These are phyloP conservation scores for Callocephalon fimbriatum DNA, from an alignment of 2,113 vertebrate genomes.

Conservation along the genomic window DNA sequence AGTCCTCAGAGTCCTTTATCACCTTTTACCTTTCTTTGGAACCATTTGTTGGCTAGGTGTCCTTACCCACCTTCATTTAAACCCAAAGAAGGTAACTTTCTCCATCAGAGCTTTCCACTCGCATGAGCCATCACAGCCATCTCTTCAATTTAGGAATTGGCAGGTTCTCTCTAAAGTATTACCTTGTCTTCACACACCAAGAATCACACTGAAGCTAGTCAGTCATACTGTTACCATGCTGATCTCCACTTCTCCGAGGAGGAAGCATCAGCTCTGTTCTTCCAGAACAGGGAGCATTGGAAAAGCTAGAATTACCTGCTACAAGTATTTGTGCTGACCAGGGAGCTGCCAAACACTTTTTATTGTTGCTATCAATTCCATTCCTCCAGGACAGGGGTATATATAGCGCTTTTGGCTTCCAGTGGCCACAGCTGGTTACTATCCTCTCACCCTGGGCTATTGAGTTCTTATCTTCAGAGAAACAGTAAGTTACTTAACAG, in stretches of 20 bases:
- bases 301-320: slow-evolving; percentile 14
- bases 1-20: not conserved
- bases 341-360: slow-evolving; percentile 48
- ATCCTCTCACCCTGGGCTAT: not conserved
- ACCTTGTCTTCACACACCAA: slow-evolving; percentile 20
- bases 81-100: not conserved
- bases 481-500: slow-evolving; percentile 25
- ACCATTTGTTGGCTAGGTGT: not conserved
- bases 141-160: not conserved
- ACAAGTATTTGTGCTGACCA: slow-evolving; percentile 16
- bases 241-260: not conserved
- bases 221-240: not conserved
- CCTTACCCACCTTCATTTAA: not conserved
- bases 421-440: slow-evolving; percentile 25
- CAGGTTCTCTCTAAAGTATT: slow-evolving; percentile 25
- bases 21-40: not conserved
- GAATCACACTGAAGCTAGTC: not conserved
- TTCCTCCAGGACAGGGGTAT: not conserved
- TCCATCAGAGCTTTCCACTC: not conserved
- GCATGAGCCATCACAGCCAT: not conserved
- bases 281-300: slow-evolving; percentile 35
- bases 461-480: slow-evolving; percentile 41
- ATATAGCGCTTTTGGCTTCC: slow-evolving; percentile 10
- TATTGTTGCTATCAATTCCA: slow-evolving; percentile 51
- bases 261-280: slow-evolving; percentile 5